phyloP scores from a whole-genome alignment of 1,140 invertebrate species.

The Ceratoteleas bidentatus region DNA sequence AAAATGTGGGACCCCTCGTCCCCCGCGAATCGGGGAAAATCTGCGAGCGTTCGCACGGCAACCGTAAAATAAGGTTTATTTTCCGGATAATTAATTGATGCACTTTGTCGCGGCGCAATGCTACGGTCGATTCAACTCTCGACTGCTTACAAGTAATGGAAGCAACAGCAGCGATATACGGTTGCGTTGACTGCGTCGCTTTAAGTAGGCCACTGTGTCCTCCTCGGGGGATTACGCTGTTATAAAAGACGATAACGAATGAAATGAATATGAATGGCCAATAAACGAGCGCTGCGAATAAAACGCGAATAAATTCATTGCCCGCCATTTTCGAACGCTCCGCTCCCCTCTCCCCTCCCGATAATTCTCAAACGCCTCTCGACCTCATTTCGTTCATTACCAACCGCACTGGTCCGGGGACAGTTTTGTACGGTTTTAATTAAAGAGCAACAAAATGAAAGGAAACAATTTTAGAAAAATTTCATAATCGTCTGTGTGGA shows the following conservation, averaged over 20 bases:
- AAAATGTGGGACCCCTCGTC: neutral
- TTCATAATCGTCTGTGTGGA: too few species aligned
- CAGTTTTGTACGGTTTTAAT: too few species aligned
- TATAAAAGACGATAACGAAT: conserved; percentile 67
- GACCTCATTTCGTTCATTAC: too few species aligned
- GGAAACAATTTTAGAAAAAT: too few species aligned
- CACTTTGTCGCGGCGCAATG: conserved; percentile 28
- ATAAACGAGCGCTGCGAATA: conserved; percentile 66
- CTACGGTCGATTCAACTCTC: conserved; percentile 38
- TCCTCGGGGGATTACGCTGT: conserved; percentile 51
- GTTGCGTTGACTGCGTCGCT: conserved; percentile 54
- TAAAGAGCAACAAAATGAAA: too few species aligned
- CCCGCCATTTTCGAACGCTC: too few species aligned
- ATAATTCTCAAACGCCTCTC: too few species aligned
- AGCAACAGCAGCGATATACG: conserved; percentile 29
- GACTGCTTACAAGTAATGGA: conserved; percentile 43
- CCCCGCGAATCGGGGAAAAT: neutral
- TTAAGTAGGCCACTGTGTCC: conserved; percentile 68
- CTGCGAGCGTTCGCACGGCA: conserved; percentile 8
- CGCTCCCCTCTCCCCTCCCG: too few species aligned
- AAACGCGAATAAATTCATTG: conserved; percentile 71
- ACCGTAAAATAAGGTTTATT: conserved; percentile 32
- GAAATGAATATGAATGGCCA: conserved; percentile 70
- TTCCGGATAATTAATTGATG: conserved; percentile 55
- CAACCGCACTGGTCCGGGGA: too few species aligned